phyloP scores from a whole-genome alignment of 2,113 vertebrate genomes.

The Psettodes erumei region DNA sequence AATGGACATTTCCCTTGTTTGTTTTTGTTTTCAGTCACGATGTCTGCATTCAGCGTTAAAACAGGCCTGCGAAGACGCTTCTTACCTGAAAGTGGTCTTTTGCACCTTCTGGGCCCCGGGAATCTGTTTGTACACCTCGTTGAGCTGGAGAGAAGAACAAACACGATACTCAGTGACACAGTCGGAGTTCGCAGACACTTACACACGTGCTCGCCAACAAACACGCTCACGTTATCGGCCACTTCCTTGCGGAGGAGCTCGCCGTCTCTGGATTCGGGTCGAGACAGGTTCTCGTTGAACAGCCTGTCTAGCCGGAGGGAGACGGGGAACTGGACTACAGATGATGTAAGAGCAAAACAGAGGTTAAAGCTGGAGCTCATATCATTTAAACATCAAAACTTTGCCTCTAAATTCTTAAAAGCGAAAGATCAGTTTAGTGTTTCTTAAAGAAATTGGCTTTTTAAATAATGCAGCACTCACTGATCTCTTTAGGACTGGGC shows the following conservation, averaged over 20 bases:
- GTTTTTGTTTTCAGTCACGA: neutral
- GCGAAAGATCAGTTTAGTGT: neutral
- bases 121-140: conserved; percentile 89
- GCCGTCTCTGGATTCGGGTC: conserved; percentile 83
- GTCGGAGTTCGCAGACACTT: conserved; percentile 58
- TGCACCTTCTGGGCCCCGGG: conserved; percentile 88
- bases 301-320: conserved; percentile 89
- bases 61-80: neutral
- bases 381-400: neutral
- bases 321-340: conserved; percentile 88
- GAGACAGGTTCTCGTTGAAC: conserved; percentile 89
- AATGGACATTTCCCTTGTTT: neutral
- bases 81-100: conserved; percentile 94
- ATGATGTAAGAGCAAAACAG: neutral
- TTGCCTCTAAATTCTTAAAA: neutral
- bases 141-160: conserved; percentile 83
- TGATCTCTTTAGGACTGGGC: conserved; percentile 86
- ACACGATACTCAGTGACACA: conserved; percentile 27
- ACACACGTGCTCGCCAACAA: neutral
- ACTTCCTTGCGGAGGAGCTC: conserved; percentile 90
- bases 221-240: conserved; percentile 88
- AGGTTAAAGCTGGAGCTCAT: neutral
- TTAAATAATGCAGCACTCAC: conserved; percentile 75
- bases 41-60: neutral
- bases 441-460: neutral